Evolutionary conservation across 2,113 vertebrate species (phyloP).

Genomic region (Seriola aureovittata): DNA sequence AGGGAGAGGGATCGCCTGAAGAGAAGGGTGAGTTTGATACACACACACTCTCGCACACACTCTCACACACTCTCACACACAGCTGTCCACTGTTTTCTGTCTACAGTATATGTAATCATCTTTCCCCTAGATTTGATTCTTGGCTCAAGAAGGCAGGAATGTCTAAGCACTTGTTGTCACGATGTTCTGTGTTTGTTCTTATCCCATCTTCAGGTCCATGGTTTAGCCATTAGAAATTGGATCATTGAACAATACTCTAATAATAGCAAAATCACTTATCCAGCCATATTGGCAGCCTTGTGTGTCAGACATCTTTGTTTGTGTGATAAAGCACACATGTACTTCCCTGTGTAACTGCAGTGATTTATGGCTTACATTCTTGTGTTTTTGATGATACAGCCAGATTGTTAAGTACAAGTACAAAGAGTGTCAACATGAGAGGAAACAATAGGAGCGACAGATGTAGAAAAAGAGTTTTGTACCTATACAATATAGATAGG

Average conservation of each 20-base stretch:
- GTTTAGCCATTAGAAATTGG: slow-evolving; percentile 42
- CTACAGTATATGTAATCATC: neutral
- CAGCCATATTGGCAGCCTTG: slow-evolving; percentile 5
- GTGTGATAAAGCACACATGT: neutral
- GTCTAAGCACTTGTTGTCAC: neutral
- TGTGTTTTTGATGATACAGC: slow-evolving; percentile 43
- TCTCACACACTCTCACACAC: slow-evolving; percentile 2
- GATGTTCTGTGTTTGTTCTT: slow-evolving; percentile 35
- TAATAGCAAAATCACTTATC: slow-evolving; percentile 14
- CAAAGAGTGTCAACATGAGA: slow-evolving; percentile 31
- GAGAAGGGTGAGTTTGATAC: slow-evolving; percentile 84
- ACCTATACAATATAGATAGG: slow-evolving; percentile 40
- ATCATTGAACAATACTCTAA: slow-evolving; percentile 10
- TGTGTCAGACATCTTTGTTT: slow-evolving; percentile 21
- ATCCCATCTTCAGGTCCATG: slow-evolving; percentile 11
- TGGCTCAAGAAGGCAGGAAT: slow-evolving; percentile 15
- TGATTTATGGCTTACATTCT: slow-evolving; percentile 21
- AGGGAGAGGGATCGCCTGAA: slow-evolving; percentile 92
- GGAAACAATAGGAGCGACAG: slow-evolving; percentile 52
- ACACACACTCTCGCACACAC: slow-evolving; percentile 1
- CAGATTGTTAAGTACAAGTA: slow-evolving; percentile 38
- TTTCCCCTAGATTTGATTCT: neutral
- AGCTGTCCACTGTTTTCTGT: neutral
- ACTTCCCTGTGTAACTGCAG: slow-evolving; percentile 8
- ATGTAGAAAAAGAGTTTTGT: slow-evolving; percentile 37